Base-by-base conservation (phyloP, 2,797 vertebrate genomes). In the Smutsia temminckii region DNA sequence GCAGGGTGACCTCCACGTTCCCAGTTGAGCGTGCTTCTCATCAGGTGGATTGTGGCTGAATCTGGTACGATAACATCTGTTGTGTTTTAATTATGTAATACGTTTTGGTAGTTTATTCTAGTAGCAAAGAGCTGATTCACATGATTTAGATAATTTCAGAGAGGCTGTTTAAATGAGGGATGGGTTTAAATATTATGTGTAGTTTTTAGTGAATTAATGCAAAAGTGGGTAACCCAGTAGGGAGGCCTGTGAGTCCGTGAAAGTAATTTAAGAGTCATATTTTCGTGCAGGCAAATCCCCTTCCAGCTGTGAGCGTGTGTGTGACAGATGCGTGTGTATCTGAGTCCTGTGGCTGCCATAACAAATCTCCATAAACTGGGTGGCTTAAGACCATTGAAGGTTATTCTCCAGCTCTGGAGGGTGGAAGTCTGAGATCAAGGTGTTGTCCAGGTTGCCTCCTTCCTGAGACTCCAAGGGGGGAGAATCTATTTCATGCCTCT, bases 21-120 rank as follows among this genome's bases (percentile, higher is more conserved):
- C 21, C 6, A 2, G 10, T 7, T 0, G 0, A 13, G 32, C 0
- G 1, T 3, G 0, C 17, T 11, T 59, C 16, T 6, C 25, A 0
- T 64, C 64, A 12, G 10, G 2, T 34, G 0, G 5, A 1, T 53
- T 18, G 55, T 18, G 3, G 71, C 49, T 25, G 8, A 3, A 8
- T 49, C 51, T 66, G 37, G 5, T 63, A 29, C n/a, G 51, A 4
- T 4, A 46, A 13, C 17, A 9, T 6, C 18, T 53, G 32, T 6
- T 49, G 27, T 59, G 40, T 63, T 17, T 21, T 14, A 2, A 16
- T 6, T 1, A 40, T 16, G 8, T 12, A 32, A 1, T 49, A 2
- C 3, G 0, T 68, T 51, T 72, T 34, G 53, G 21, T 7, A 3
- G 51, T 83, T 86, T 75, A 29, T 20, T 51, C 6, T 68, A 8